These are phyloP conservation scores for Monomorium pharaonis DNA, from an alignment of 1,140 invertebrate genomes.

Conservation along the genomic window DNA sequence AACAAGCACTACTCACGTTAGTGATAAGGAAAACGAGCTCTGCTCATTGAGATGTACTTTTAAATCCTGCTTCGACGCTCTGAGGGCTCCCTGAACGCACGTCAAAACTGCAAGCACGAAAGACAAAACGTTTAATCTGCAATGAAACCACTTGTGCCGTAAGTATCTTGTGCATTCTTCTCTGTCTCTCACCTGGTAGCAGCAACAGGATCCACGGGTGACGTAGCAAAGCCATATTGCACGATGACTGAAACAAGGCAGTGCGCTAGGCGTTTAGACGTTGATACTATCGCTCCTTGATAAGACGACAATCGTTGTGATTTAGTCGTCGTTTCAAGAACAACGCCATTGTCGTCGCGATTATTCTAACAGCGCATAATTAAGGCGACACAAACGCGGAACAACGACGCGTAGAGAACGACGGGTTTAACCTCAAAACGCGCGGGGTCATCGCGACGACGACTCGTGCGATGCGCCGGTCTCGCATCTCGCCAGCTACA, in stretches of 20 bases:
- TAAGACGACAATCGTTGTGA: too few species aligned
- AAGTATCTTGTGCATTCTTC: neutral
- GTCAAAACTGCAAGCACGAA: constrained; percentile 65
- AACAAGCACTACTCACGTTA: constrained; percentile 76
- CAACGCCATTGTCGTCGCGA: neutral
- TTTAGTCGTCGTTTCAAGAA: neutral
- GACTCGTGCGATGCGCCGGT: neutral
- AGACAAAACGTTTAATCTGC: neutral
- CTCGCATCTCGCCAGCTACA: neutral
- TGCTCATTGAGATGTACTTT: constrained; percentile 78
- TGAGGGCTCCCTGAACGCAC: constrained; percentile 64
- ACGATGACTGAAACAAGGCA: constrained; percentile 37
- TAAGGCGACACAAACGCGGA: neutral
- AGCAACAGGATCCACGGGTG: constrained; percentile 36
- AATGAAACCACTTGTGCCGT: too few species aligned
- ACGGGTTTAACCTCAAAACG: constrained; percentile 54
- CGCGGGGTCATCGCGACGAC: neutral
- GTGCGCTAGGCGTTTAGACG: neutral
- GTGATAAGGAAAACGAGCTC: constrained; percentile 77
- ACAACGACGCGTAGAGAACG: neutral
- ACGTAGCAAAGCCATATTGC: constrained; percentile 42
- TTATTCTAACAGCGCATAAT: neutral
- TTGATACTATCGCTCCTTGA: neutral
- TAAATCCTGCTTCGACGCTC: constrained; percentile 81
- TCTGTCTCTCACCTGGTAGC: constrained; percentile 57